phyloP scores from a whole-genome alignment of 2,113 vertebrate genomes.

The Gopherus flavomarginatus region DNA sequence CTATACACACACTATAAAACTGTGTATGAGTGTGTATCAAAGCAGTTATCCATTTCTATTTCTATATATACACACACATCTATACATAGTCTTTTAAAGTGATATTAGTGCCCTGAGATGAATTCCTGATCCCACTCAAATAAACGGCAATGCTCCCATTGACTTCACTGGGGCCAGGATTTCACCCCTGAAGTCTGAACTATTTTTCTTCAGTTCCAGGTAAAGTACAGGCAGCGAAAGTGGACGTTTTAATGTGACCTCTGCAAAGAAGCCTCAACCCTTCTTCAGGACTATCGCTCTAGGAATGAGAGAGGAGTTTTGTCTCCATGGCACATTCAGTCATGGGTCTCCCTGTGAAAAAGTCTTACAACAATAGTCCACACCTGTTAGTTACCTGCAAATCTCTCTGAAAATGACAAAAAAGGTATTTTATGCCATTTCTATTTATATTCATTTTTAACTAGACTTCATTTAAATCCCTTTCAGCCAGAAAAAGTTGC shows the following conservation, averaged over 20 bases:
- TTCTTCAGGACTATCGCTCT: background rate
- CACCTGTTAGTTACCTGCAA: background rate
- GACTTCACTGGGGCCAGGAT: background rate
- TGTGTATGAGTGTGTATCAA: background rate
- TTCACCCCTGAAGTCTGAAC: background rate
- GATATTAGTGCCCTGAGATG: background rate
- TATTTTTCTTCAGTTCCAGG: conserved; percentile 29
- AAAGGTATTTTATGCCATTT: background rate
- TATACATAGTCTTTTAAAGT: background rate
- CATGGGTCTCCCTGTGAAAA: background rate
- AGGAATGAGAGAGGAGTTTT: background rate
- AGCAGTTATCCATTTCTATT: background rate
- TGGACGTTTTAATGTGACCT: background rate
- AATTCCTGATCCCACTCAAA: background rate
- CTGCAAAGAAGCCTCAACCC: background rate
- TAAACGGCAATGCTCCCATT: background rate
- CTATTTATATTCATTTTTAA: background rate
- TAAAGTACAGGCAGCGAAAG: conserved; percentile 18
- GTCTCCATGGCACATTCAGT: background rate
- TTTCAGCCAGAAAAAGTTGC: background rate
- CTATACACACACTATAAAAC: background rate
- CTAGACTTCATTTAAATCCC: background rate
- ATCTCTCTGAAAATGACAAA: background rate
- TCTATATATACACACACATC: background rate
- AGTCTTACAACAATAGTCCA: background rate